Conservation (phyloP, 2,113 vertebrate species). For the Clupea harengus region DNA sequence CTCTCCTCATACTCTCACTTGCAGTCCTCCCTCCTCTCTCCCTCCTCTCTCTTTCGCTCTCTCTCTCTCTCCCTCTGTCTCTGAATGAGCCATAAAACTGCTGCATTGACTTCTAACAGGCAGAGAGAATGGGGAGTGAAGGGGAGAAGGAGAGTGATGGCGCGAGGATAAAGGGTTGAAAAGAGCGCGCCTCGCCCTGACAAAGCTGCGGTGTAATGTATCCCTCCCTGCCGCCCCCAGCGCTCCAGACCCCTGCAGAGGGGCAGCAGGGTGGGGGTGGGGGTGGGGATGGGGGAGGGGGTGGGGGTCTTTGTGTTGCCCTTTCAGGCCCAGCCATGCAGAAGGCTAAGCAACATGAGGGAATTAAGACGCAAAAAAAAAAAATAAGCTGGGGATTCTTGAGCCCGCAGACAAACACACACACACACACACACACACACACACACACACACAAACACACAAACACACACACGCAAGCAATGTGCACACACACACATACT, state of each 20-base stretch:
- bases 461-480: not conserved
- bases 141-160: constrained; percentile 36
- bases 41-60: not conserved
- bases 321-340: constrained; percentile 72
- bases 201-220: constrained; percentile 62
- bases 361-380: constrained; percentile 73
- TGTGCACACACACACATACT: constrained; percentile 21
- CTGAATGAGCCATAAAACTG: constrained; percentile 39
- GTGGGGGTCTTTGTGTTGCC: constrained; percentile 47
- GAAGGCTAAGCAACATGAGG: constrained; percentile 72
- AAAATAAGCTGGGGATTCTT: constrained; percentile 36
- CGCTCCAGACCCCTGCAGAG: constrained; percentile 56
- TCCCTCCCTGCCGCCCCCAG: constrained; percentile 42
- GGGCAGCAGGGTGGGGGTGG: constrained; percentile 22
- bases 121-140: constrained; percentile 16
- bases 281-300: not conserved
- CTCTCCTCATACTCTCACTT: not conserved
- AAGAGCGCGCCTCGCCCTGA: constrained; percentile 50
- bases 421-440: constrained; percentile 26
- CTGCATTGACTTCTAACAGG: constrained; percentile 34
- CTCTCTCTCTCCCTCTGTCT: not conserved
- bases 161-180: constrained; percentile 59
- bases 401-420: constrained; percentile 32
- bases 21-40: not conserved
- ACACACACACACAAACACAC: constrained; percentile 23